Percentiles rank a stretch among this genome's conserved stretches.
These are phyloP conservation scores for Sarcophaga caerulescens DNA, from an alignment of 2,888 invertebrate species.

Conservation along the genomic window DNA sequence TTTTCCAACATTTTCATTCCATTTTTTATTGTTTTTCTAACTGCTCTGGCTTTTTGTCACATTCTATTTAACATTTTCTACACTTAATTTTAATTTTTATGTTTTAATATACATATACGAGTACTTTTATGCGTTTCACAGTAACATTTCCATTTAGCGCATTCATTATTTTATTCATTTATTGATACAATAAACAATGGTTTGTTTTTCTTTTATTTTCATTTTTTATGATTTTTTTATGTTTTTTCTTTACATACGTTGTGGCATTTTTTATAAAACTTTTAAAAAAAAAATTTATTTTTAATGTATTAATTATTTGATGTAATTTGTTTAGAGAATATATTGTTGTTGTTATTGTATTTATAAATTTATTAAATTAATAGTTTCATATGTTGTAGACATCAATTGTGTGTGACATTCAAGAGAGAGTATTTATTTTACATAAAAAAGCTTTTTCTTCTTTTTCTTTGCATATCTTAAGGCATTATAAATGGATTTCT, in stretches of 20 bases:
- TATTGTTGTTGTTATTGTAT: no score
- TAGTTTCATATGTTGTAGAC: constrained; percentile 59
- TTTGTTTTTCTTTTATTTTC: background rate
- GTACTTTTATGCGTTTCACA: constrained; percentile 47
- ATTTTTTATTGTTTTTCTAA: background rate
- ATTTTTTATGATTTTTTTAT: constrained; percentile 20
- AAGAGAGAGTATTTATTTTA: constrained; percentile 27
- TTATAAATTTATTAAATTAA: constrained; percentile 46
- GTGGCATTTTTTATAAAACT: no score
- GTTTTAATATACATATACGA: constrained; percentile 46
- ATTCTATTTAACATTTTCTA: constrained; percentile 57
- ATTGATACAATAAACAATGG: constrained; percentile 66
- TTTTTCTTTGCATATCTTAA: constrained; percentile 58
- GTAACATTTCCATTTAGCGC: constrained; percentile 4
- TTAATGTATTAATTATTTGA: no score
- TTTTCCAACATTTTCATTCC: constrained; percentile 35
- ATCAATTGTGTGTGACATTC: constrained; percentile 53
- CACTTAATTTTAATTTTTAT: background rate
- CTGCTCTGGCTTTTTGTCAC: background rate
- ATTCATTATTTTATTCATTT: constrained; percentile 42
- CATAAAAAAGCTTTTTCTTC: constrained; percentile 38
- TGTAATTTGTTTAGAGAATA: no score
- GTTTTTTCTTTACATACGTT: background rate
- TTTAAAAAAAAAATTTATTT: no score
- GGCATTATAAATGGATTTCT: constrained; percentile 48